Evolutionary conservation across 2,888 invertebrate genomes (phyloP), one percentile per base, ranked within the genome.

Genomic region (Thumatha senex): DNA sequence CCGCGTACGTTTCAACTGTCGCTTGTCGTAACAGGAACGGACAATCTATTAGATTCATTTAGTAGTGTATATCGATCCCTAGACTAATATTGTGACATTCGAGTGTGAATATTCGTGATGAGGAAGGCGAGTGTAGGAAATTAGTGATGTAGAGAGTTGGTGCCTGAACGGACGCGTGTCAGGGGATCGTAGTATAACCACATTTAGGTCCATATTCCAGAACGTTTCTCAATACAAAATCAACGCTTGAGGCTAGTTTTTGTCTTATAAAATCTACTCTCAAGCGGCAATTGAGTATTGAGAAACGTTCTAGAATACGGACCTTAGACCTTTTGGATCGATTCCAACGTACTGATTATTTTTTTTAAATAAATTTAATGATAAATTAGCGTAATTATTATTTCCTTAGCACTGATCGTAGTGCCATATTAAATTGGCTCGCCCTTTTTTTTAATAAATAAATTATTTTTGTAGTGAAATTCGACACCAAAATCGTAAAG

Each of bases 371-470:
- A 80, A 86, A 84, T 83, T 83, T 74, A 74, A 76, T 79, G 18
- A 75, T 73, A 75, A 73, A 63, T 76, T 89, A 88, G 87, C 77
- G 41, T 87, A 85, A 89, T 89, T 86, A 73, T 82, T 81, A 24
- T 75, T 77, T 74, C 61, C 36, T 63, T 84, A 82, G 90, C 91
- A 90, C 91, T 91, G 91, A 90, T 71, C 46, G 71, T 76, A 88
- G 90, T 90, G 90, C 91, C 90, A 90, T 90, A 88, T 86, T 82
- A 81, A 83, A 87, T 87, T 89, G 89, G 90, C 87, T 87, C 81
- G 80, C 78, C 80, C 72, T 81, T 80, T 75, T 31, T 31, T 31
- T 31, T n/a, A 4, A 4, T 24, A 24, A 72, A 71, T 82, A 76
- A 82, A 80, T 70, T 72, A 68, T 81, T 82, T 85, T 82, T 76